Conservation (phyloP, 1,140 invertebrate species). For the Pollicipes pollicipes region DNA sequence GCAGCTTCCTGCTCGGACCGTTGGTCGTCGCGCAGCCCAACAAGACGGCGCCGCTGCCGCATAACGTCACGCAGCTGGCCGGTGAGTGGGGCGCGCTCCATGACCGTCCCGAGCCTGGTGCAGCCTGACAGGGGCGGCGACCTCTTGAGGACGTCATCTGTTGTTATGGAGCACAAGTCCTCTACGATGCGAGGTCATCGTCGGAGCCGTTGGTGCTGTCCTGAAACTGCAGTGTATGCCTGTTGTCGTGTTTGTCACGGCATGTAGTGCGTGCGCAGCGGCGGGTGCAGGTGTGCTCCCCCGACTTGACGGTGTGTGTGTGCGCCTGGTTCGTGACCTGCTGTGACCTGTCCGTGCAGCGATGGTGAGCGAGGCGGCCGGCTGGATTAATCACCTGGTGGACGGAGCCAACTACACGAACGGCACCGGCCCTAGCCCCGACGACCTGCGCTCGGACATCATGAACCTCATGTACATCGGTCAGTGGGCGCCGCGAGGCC, state of each 20-base stretch:
- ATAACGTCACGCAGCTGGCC: too few relatives aligned
- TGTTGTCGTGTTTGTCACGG: too few relatives aligned
- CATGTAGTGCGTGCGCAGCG: too few relatives aligned
- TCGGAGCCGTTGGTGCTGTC: too few relatives aligned
- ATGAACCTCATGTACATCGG: slow-evolving; percentile 5
- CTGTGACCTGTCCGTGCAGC: not conserved
- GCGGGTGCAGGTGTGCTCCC: too few relatives aligned
- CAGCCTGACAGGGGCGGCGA: too few relatives aligned
- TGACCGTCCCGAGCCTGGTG: too few relatives aligned
- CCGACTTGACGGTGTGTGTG: too few relatives aligned
- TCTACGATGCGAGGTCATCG: too few relatives aligned
- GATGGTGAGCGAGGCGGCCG: not conserved
- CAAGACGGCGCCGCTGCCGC: not conserved
- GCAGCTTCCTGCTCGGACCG: slow-evolving; percentile 13
- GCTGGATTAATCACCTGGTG: not conserved
- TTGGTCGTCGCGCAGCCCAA: slow-evolving; percentile 9
- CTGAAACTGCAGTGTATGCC: too few relatives aligned
- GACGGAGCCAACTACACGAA: not conserved
- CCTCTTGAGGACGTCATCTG: too few relatives aligned
- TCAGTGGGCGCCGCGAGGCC: not conserved
- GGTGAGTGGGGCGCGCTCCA: not conserved
- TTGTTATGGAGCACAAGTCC: not conserved
- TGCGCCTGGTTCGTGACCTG: not conserved
- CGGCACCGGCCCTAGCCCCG: not conserved
- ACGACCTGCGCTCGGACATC: not conserved